Base-by-base conservation (phyloP, 2,888 invertebrate species). In the Clanis bilineata region DNA sequence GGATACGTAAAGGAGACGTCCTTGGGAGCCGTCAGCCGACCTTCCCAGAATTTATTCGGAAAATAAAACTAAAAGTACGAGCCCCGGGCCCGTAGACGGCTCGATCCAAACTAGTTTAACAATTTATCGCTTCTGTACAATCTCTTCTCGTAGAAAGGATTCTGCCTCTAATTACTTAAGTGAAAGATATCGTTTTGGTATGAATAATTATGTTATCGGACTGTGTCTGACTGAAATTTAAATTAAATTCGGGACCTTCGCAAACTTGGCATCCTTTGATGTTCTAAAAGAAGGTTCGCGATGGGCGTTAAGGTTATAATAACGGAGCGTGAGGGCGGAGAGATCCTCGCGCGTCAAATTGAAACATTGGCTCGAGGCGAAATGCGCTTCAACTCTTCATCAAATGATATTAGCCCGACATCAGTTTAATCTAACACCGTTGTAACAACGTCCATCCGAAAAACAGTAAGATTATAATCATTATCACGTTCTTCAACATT, bases 11-110 rank as follows among this genome's bases (percentile, higher is more conserved):
- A 60, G 38, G 61, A 64, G 72, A 72, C 82, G 87, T 84, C 88
- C 89, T 90, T 90, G 88, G 67, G 61, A 63, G 60, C 66, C 82
- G 85, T 83, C 89, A 62, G 61, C 66, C 82, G 85, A 83, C 89
- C 89, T 90, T 90, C 86, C 78, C 78, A 80, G 83, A 87, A 87
- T 66, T 74, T 76, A 76, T 70, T 75, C 73, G 74, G 73, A 78
- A 80, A 86, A 85, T 79, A 82, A 86, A 84, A 85, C 80, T 70
- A 84, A 86, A 83, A 80, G 68, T 67, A 61, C 63, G 64, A 72
- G 73, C 70, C 72, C 70, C 68, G 68, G 74, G 74, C 74, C 76
- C 77, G 80, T 73, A 74, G 76, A 79, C 77, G 79, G 74, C 73
- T 66, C 66, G 66, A 74, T 72, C 71, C 77, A 76, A 76, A 79